Percentiles rank a stretch among this genome's conserved stretches.
These are phyloP conservation scores for Acipenser ruthenus DNA, from an alignment of 2,797 vertebrate genomes.

Conservation along the genomic window DNA sequence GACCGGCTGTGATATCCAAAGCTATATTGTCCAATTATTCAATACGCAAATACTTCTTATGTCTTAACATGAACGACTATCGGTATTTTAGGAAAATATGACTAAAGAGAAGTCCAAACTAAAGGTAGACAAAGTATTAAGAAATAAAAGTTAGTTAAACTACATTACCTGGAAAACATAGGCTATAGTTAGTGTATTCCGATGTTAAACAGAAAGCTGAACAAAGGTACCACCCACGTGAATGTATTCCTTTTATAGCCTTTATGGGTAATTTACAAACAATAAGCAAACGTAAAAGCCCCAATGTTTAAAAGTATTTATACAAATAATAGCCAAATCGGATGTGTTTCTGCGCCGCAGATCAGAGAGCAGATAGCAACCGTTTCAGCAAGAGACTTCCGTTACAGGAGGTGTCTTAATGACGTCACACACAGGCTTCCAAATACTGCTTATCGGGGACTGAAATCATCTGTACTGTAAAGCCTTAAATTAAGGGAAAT, in stretches of 20 bases:
- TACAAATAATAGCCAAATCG: constrained; percentile 1
- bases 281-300: constrained; percentile 11
- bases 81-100: background rate
- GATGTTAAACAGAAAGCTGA: constrained; percentile 13
- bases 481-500: too few species aligned
- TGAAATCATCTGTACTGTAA: too few species aligned
- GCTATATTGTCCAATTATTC: too few species aligned
- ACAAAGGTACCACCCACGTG: constrained; percentile 10
- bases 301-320: constrained; percentile 7
- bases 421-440: constrained; percentile 12
- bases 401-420: constrained; percentile 19
- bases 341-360: background rate
- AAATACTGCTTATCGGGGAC: too few species aligned
- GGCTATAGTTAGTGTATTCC: constrained; percentile 19
- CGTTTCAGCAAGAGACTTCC: constrained; percentile 18
- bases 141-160: constrained; percentile 11
- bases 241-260: constrained; percentile 22
- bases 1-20: too few species aligned
- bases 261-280: constrained; percentile 12
- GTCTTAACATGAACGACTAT: background rate
- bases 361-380: constrained; percentile 6
- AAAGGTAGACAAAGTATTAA: constrained; percentile 9
- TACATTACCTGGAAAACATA: constrained; percentile 22
- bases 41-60: too few species aligned
- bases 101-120: background rate